A percentile compares a stretch with the other conserved stretches of the same genome.
phyloP scores from a whole-genome alignment of 2,888 invertebrate genomes.

The Heteropelma amictum region DNA sequence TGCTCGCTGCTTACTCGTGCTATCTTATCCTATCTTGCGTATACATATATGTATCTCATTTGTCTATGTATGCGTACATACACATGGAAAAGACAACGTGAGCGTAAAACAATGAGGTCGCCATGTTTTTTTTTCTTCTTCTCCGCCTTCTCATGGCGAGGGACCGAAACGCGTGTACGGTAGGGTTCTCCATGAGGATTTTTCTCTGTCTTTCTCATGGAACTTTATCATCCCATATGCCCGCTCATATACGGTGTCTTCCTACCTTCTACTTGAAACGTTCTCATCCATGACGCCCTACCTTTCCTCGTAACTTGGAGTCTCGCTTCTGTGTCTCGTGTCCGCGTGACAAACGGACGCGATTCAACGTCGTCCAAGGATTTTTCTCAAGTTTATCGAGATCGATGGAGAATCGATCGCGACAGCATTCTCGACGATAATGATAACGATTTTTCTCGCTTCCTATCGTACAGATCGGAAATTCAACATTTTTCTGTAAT shows the following conservation, averaged over 20 bases:
- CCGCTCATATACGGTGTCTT: constrained; percentile 58
- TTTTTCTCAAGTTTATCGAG: not conserved
- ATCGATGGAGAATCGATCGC: too few species aligned
- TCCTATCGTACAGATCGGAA: too few species aligned
- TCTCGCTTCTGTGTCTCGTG: constrained; percentile 23
- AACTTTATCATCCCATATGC: constrained; percentile 69
- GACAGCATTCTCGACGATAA: too few species aligned
- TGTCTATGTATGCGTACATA: constrained; percentile 25
- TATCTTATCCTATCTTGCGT: constrained; percentile 56
- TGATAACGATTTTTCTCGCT: too few species aligned
- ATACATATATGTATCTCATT: constrained; percentile 52
- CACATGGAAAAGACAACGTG: constrained; percentile 22
- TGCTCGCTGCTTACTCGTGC: constrained; percentile 22
- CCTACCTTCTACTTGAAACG: constrained; percentile 68
- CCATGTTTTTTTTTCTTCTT: constrained; percentile 68
- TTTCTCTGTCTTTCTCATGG: constrained; percentile 52
- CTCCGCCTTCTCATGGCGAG: constrained; percentile 70
- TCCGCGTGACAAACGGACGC: not conserved
- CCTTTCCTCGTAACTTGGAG: constrained; percentile 69
- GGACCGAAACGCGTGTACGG: constrained; percentile 64
- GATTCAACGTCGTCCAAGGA: not conserved
- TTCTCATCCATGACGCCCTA: constrained; percentile 77
- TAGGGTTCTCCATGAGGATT: not conserved
- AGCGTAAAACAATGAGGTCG: constrained; percentile 72
- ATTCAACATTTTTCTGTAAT: too few species aligned